Percentiles rank a stretch among this genome's conserved stretches.
These are phyloP conservation scores for Balearica regulorum DNA, from an alignment of 2,797 vertebrate genomes.

Conservation along the genomic window DNA sequence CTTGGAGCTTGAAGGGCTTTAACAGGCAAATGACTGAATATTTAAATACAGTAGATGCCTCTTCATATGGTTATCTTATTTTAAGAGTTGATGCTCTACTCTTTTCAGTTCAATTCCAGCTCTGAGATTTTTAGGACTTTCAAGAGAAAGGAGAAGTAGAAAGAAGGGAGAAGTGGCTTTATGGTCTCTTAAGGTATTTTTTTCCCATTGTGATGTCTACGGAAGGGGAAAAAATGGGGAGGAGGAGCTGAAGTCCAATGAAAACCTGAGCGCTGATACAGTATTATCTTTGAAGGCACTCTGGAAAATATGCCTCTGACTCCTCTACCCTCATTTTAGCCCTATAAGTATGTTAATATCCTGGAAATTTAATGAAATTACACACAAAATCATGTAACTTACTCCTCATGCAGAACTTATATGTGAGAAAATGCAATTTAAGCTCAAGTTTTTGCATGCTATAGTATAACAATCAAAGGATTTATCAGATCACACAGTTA, in stretches of 20 bases:
- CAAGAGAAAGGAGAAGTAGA: neutral
- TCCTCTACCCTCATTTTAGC: neutral
- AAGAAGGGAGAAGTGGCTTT: neutral
- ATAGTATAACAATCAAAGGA: neutral
- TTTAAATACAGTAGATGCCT: neutral
- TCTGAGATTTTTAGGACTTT: neutral
- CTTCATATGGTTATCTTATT: neutral
- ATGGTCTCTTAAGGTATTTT: neutral
- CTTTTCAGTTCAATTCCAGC: neutral
- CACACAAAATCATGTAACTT: neutral
- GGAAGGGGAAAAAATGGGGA: rapidly evolving
- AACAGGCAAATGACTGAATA: neutral
- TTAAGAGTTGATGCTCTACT: rapidly evolving
- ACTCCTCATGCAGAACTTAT: neutral
- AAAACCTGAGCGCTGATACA: neutral
- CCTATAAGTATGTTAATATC: neutral
- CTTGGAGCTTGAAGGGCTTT: neutral
- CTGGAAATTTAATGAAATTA: neutral
- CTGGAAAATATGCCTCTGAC: neutral
- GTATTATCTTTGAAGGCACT: neutral
- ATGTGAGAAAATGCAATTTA: neutral
- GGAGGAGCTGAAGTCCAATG: neutral
- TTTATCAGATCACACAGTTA: neutral
- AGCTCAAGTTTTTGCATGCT: neutral
- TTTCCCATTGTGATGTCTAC: neutral